phyloP scores from a whole-genome alignment of 2,113 vertebrate genomes.

The Hyla sarda region DNA sequence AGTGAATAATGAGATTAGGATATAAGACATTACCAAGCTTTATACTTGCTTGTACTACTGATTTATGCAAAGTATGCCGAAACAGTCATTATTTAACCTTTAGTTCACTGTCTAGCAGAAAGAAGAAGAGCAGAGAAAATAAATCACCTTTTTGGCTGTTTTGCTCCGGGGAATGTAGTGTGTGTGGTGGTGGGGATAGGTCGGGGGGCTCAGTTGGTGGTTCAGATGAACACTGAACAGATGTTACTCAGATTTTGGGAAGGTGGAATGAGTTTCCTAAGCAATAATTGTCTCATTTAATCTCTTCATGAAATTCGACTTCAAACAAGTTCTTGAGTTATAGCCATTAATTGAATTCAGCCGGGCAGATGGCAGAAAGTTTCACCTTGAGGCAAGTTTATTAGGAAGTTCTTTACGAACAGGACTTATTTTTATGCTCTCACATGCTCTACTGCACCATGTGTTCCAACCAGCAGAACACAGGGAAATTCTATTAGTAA shows the following conservation, averaged over 20 bases:
- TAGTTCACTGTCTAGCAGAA: background rate
- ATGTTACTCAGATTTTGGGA: background rate
- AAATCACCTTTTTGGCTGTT: background rate
- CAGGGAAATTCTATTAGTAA: background rate
- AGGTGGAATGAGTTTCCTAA: background rate
- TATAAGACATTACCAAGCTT: too few relatives aligned
- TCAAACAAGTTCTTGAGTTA: constrained; percentile 11
- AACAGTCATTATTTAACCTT: too few relatives aligned
- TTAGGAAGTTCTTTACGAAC: background rate
- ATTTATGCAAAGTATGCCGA: too few relatives aligned
- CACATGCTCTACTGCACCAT: background rate
- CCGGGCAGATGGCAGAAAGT: background rate
- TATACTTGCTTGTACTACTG: too few relatives aligned
- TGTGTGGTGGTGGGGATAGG: too few relatives aligned
- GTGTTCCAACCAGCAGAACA: constrained; percentile 5
- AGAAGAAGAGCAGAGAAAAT: background rate
- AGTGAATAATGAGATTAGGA: too few relatives aligned
- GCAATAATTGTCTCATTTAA: background rate
- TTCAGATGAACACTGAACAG: constrained; percentile 11
- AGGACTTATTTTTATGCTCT: background rate
- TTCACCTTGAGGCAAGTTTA: constrained; percentile 20
- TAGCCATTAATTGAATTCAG: background rate
- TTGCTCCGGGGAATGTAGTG: background rate
- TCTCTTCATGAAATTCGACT: background rate
- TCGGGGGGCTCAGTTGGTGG: too few relatives aligned